A percentile compares a stretch with the other conserved stretches of the same genome.
phyloP scores from a whole-genome alignment of 2,113 vertebrate genomes.

The Gymnobelideus leadbeateri region DNA sequence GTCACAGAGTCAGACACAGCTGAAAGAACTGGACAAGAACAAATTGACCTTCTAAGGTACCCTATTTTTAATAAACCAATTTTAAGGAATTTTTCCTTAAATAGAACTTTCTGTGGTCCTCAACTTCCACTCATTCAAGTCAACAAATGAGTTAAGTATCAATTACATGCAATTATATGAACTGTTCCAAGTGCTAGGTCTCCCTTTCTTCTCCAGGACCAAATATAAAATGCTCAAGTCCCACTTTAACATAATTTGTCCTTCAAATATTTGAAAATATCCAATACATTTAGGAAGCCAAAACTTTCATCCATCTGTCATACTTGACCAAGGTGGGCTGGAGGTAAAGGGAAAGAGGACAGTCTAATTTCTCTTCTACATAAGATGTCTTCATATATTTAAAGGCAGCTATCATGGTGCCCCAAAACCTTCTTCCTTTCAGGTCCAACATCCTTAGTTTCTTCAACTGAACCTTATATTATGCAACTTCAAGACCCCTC shows the following conservation, averaged over 20 bases:
- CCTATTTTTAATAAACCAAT: background rate
- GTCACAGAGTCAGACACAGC: background rate
- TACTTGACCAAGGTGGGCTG: background rate
- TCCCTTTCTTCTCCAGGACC: background rate
- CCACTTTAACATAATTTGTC: background rate
- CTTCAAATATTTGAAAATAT: background rate
- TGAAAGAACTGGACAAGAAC: background rate
- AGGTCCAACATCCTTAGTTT: background rate
- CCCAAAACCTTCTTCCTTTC: background rate
- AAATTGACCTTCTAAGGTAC: background rate
- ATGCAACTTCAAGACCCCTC: background rate
- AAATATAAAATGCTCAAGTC: background rate
- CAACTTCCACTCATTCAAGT: background rate
- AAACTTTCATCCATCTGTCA: background rate
- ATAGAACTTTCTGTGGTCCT: background rate
- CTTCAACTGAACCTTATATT: background rate
- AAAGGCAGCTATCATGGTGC: background rate
- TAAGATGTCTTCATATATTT: background rate
- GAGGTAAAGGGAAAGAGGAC: too few species aligned
- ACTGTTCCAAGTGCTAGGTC: background rate
- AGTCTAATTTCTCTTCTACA: background rate
- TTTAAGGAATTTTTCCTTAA: background rate
- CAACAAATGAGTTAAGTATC: background rate
- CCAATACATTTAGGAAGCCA: background rate
- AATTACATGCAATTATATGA: background rate